Conservation (phyloP, 2,888 invertebrate genomes). For the Hanleya hanleyi region DNA sequence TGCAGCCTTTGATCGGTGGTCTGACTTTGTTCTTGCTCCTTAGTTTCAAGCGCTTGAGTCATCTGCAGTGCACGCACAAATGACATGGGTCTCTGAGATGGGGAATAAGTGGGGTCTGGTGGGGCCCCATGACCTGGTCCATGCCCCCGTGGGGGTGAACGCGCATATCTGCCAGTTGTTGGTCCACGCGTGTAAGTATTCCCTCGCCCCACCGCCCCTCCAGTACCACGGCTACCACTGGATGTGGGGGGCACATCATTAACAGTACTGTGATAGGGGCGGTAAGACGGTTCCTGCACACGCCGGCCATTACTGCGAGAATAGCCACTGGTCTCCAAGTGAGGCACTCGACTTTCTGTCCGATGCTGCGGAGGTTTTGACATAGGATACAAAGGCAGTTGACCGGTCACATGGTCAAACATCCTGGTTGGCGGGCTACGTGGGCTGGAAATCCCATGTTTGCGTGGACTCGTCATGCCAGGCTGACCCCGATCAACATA, state of each 20-base stretch:
- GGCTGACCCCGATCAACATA: slow-evolving; percentile 31
- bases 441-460: background rate
- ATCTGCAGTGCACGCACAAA: slow-evolving; percentile 73
- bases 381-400: background rate
- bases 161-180: background rate
- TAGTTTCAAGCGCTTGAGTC: slow-evolving; percentile 64
- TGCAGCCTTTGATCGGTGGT: slow-evolving; percentile 16
- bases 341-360: background rate
- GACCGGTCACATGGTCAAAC: background rate
- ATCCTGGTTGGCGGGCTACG: background rate
- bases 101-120: background rate
- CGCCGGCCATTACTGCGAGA: background rate
- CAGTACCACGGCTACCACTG: background rate
- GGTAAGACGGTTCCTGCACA: background rate
- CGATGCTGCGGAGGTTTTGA: slow-evolving; percentile 5
- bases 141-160: background rate
- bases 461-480: background rate
- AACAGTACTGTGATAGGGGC: background rate
- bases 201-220: background rate
- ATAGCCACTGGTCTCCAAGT: no score
- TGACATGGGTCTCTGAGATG: slow-evolving; percentile 64
- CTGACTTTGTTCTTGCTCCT: slow-evolving; percentile 39
- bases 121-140: background rate
- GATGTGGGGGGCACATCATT: background rate
- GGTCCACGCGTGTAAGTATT: background rate